Percentiles rank a stretch among this genome's conserved stretches.
Conservation (phyloP, 2,113 vertebrate genomes). For the Climacteris rufus region DNA sequence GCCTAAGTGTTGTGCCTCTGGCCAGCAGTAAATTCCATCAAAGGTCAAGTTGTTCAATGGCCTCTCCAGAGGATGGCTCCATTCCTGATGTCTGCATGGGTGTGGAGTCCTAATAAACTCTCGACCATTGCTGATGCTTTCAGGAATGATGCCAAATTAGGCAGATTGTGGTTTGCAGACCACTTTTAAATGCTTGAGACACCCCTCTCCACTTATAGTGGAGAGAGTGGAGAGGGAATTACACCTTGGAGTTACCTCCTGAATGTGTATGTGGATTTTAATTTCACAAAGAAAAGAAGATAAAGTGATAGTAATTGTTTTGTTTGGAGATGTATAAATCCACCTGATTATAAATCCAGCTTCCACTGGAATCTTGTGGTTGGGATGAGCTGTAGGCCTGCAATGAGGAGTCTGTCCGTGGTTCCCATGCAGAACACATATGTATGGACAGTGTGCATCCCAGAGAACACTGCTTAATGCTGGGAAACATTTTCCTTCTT, state of each 20-base stretch:
- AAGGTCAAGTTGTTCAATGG: neutral
- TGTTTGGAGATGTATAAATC: neutral
- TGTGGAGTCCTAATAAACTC: neutral
- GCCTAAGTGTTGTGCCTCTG: neutral
- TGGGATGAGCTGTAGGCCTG: neutral
- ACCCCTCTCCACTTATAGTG: neutral
- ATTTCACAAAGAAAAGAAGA: neutral
- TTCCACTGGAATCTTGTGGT: neutral
- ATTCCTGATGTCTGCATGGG: neutral
- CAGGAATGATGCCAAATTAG: neutral
- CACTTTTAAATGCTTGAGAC: neutral
- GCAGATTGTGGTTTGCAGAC: neutral
- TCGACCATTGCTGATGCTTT: neutral
- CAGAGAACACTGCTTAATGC: neutral
- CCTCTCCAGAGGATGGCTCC: neutral
- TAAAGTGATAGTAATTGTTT: neutral
- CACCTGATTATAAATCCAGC: neutral
- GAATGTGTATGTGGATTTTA: neutral
- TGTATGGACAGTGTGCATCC: neutral
- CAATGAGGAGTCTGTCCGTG: neutral
- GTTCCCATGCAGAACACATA: accelerated
- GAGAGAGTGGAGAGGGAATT: neutral
- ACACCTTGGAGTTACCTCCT: neutral
- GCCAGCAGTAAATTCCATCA: neutral
- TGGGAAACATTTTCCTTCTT: neutral